These are phyloP conservation scores for Lota lota DNA, from an alignment of 2,113 vertebrate species.

Conservation along the genomic window DNA sequence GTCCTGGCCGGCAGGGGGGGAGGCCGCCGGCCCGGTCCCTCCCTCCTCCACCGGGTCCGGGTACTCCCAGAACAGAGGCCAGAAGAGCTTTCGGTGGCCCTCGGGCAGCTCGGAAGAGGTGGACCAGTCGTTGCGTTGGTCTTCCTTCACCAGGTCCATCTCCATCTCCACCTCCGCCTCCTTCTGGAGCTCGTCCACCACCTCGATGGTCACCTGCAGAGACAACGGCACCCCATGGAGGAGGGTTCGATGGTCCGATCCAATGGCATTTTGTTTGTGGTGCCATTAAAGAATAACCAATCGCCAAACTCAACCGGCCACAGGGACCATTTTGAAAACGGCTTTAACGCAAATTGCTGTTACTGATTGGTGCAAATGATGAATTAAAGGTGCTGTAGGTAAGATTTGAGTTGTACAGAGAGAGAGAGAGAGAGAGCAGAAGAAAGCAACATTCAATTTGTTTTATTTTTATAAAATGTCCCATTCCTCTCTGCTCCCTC, in stretches of 20 bases:
- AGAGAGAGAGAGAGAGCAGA: too few relatives aligned
- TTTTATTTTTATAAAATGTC: too few relatives aligned
- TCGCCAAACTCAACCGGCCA: not conserved
- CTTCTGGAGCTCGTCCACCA: conserved; percentile 76
- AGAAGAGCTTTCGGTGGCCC: conserved; percentile 79
- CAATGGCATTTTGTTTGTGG: not conserved
- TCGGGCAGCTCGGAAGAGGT: conserved; percentile 61
- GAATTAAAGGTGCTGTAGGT: not conserved
- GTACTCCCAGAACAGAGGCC: conserved; percentile 86
- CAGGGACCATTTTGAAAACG: not conserved
- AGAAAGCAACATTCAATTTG: too few relatives aligned
- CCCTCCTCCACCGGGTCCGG: conserved; percentile 66
- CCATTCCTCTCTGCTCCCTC: too few relatives aligned
- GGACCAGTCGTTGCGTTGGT: conserved; percentile 75
- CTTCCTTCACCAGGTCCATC: conserved; percentile 80
- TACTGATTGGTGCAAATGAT: too few relatives aligned
- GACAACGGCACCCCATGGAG: not conserved
- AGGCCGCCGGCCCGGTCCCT: conserved; percentile 38
- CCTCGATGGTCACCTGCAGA: conserved; percentile 83
- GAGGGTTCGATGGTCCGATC: not conserved
- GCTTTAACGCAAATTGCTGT: too few relatives aligned
- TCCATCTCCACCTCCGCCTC: conserved; percentile 73
- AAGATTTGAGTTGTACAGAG: too few relatives aligned
- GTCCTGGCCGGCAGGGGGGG: conserved; percentile 47
- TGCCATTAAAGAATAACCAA: not conserved